Conservation (phyloP, 2,113 vertebrate genomes). For the Mormoops blainvillei region DNA sequence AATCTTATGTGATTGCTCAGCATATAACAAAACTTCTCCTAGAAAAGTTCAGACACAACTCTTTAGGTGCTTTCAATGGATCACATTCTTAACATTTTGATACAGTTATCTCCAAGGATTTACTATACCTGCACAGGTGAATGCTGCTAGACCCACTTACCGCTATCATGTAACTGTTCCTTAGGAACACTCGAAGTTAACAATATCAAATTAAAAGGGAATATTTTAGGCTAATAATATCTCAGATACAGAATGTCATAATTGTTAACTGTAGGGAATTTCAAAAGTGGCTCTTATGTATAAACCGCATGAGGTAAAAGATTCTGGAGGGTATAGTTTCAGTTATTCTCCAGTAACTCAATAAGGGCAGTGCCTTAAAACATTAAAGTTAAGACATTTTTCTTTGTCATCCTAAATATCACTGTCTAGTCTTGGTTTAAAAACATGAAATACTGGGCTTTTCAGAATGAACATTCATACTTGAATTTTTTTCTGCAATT, state of each 20-base stretch:
- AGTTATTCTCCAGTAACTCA: background rate
- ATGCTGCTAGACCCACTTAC: background rate
- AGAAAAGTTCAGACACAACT: background rate
- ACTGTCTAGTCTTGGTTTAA: background rate
- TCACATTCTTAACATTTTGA: background rate
- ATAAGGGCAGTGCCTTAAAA: background rate
- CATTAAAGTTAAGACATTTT: background rate
- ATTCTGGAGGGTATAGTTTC: background rate
- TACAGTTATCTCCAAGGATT: background rate
- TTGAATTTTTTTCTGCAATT: constrained; percentile 20
- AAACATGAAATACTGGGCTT: background rate
- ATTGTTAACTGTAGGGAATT: background rate
- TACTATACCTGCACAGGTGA: background rate
- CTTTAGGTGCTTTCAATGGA: background rate
- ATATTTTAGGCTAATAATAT: background rate
- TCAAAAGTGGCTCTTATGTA: background rate
- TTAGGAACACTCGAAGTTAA: background rate
- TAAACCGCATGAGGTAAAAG: background rate
- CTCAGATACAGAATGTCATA: background rate
- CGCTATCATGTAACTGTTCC: background rate
- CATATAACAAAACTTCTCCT: background rate
- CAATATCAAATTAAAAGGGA: background rate
- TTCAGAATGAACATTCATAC: background rate
- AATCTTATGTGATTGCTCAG: background rate
- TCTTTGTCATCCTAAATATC: background rate